Percentiles rank a stretch among this genome's conserved stretches.
These are phyloP conservation scores for Marisa cornuarietis DNA, from an alignment of 1,140 invertebrate genomes.

Conservation along the genomic window DNA sequence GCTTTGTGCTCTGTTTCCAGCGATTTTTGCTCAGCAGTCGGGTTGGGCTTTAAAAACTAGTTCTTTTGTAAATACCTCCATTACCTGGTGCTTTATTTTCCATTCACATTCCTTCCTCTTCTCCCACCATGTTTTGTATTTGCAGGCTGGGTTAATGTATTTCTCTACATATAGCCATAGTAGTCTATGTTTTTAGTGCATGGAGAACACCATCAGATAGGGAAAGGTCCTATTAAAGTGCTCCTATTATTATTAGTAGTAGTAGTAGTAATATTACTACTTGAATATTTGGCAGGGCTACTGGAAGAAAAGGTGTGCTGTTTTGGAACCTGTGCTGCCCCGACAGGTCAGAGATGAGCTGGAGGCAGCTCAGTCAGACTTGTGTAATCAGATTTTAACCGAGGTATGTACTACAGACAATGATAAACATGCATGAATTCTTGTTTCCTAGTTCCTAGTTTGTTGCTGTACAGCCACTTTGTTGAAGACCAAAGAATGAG, in stretches of 20 bases:
- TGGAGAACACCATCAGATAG: too few relatives aligned
- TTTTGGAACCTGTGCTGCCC: slow-evolving; percentile 43
- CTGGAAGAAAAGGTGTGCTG: slow-evolving; percentile 55
- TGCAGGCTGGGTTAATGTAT: too few relatives aligned
- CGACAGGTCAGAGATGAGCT: slow-evolving; percentile 38
- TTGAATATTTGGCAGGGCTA: slow-evolving; percentile 44
- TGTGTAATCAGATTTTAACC: slow-evolving; percentile 49
- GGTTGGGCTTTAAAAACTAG: too few relatives aligned
- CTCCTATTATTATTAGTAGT: neutral
- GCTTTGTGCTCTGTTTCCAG: too few relatives aligned
- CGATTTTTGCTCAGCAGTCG: too few relatives aligned
- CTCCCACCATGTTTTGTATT: too few relatives aligned
- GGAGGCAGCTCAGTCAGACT: slow-evolving; percentile 36
- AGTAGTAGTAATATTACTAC: neutral
- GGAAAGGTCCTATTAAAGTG: too few relatives aligned
- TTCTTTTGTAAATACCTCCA: too few relatives aligned
- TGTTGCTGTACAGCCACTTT: neutral
- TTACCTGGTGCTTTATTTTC: too few relatives aligned
- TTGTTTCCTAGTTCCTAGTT: neutral
- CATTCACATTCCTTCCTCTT: too few relatives aligned
- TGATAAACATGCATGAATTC: neutral
- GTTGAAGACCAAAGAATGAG: neutral
- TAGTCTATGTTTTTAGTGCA: too few relatives aligned
- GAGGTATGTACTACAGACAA: slow-evolving; percentile 38
- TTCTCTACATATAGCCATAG: too few relatives aligned